These are phyloP conservation scores for Sandelia bainsii DNA, from an alignment of 2,797 vertebrate genomes.

Conservation along the genomic window DNA sequence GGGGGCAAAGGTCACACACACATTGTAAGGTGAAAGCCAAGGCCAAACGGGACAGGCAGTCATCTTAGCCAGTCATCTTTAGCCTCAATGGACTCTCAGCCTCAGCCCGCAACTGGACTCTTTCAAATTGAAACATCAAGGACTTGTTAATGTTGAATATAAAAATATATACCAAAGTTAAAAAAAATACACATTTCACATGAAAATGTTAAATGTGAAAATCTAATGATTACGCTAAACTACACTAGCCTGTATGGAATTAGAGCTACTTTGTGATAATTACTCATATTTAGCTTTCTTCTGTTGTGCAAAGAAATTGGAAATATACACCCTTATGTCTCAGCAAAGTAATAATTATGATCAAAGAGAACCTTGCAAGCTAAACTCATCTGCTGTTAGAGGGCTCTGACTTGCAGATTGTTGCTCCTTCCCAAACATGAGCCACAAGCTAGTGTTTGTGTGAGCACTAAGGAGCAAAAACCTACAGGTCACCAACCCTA, in stretches of 20 bases:
- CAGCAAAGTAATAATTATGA: conserved; percentile 1
- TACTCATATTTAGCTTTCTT: conserved; percentile 24
- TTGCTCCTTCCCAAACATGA: conserved; percentile 41
- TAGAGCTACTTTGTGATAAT: conserved; percentile 18
- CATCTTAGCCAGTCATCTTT: conserved; percentile 95
- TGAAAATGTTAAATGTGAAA: conserved; percentile 60
- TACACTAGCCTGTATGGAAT: conserved; percentile 34
- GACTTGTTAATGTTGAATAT: conserved; percentile 98
- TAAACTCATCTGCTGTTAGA: conserved; percentile 17
- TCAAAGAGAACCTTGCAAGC: conserved; percentile 12
- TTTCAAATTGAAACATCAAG: conserved; percentile 99
- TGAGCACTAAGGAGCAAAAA: conserved; percentile 58
- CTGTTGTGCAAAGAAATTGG: conserved; percentile 22
- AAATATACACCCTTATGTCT: conserved; percentile 29
- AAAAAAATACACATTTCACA: conserved; percentile 79
- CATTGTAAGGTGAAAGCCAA: conserved; percentile 99
- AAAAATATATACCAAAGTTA: conserved; percentile 73
- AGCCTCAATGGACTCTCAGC: conserved; percentile 99
- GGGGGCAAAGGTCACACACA: conserved; percentile 99
- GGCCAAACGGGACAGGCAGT: conserved; percentile 99
- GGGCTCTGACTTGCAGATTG: conserved; percentile 54
- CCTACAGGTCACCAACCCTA: conserved; percentile 49
- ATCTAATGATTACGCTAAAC: conserved; percentile 42
- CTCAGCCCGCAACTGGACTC: conserved; percentile 99
- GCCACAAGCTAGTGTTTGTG: conserved; percentile 6